Conservation (phyloP, 1,140 invertebrate species). For the Brachystomella parvula region DNA sequence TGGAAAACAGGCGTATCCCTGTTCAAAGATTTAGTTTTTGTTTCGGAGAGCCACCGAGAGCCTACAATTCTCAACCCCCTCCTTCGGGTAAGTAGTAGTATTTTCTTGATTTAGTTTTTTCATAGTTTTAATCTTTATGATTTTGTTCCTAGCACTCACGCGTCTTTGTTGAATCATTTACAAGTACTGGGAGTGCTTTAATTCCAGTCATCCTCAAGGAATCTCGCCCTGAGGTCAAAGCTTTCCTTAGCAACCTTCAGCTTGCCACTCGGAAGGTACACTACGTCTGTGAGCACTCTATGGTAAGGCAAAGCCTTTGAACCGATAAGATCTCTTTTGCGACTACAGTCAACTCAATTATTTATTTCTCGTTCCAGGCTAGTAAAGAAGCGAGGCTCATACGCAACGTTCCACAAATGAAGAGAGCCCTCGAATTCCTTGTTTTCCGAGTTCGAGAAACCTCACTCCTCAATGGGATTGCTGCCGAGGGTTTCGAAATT, state of each 20-base stretch:
- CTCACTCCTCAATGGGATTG: slow-evolving; percentile 9
- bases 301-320: slow-evolving; percentile 19
- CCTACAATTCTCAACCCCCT: slow-evolving; percentile 23
- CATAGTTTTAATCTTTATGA: not conserved
- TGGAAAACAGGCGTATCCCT: slow-evolving; percentile 23
- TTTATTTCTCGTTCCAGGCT: slow-evolving; percentile 18
- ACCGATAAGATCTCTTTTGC: not conserved
- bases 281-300: slow-evolving; percentile 34
- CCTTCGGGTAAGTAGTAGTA: slow-evolving; percentile 22
- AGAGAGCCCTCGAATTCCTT: slow-evolving; percentile 27
- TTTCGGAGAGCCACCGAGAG: slow-evolving; percentile 14
- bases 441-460: slow-evolving; percentile 30
- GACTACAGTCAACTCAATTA: not conserved
- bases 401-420: slow-evolving; percentile 25
- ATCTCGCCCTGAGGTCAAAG: slow-evolving; percentile 2
- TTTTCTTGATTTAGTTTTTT: not conserved
- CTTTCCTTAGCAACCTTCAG: slow-evolving; percentile 15
- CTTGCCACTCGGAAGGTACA: slow-evolving; percentile 26
- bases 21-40: slow-evolving; percentile 25
- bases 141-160: slow-evolving; percentile 22
- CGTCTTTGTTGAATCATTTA: slow-evolving; percentile 31
- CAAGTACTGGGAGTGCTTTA: slow-evolving; percentile 10
- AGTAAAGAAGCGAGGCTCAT: slow-evolving; percentile 22
- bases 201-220: slow-evolving; percentile 20
- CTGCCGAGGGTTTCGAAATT: slow-evolving; percentile 27